These are phyloP conservation scores for Myripristis murdjan DNA, from an alignment of 2,797 vertebrate species.

Conservation along the genomic window DNA sequence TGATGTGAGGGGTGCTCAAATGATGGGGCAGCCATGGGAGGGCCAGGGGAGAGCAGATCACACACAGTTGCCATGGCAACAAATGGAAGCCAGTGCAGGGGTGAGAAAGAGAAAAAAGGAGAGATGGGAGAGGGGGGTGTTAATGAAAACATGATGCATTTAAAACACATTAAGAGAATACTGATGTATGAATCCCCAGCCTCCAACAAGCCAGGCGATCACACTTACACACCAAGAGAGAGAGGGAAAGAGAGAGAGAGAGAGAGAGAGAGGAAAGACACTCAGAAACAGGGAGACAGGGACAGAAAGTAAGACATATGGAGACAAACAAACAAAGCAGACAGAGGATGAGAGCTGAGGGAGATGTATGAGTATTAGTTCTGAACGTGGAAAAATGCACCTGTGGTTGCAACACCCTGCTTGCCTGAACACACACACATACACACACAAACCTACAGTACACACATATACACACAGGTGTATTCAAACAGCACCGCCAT, in stretches of 20 bases:
- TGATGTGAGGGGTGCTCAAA: constrained; percentile 47
- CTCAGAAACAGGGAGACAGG: no score
- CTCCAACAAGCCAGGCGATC: constrained; percentile 28
- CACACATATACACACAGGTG: constrained; percentile 3
- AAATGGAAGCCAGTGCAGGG: constrained; percentile 78
- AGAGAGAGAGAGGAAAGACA: not conserved
- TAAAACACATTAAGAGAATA: constrained; percentile 49
- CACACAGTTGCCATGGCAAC: constrained; percentile 84
- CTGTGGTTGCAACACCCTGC: constrained; percentile 39
- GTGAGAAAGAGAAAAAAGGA: constrained; percentile 27
- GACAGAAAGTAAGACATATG: not conserved
- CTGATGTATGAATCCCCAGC: constrained; percentile 28
- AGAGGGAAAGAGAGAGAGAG: not conserved
- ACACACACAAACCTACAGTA: constrained; percentile 23
- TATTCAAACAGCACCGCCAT: not conserved
- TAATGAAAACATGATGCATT: constrained; percentile 58
- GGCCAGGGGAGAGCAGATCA: constrained; percentile 68
- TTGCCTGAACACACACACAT: constrained; percentile 1
- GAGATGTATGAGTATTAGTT: constrained; percentile 18
- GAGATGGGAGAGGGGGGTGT: constrained; percentile 12
- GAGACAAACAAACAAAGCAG: not conserved
- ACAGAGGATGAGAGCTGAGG: not conserved
- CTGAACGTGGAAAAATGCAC: constrained; percentile 28
- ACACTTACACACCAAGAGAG: no score
- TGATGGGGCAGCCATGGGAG: constrained; percentile 30